phyloP scores from a whole-genome alignment of 2,797 vertebrate genomes.

The Lemur catta region DNA sequence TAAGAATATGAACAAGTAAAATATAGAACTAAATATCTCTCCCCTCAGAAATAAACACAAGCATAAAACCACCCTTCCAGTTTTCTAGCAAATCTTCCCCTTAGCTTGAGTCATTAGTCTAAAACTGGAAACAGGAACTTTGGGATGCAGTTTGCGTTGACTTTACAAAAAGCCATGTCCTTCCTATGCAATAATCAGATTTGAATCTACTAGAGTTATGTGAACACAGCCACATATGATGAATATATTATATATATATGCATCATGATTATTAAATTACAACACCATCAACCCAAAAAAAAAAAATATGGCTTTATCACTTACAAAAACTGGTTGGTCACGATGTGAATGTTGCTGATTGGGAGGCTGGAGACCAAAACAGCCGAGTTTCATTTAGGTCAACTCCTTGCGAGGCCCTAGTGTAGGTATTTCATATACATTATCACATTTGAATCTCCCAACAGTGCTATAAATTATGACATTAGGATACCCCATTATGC shows the following conservation, averaged over 20 bases:
- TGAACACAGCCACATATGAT: neutral
- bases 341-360: neutral
- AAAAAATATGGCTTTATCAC: neutral
- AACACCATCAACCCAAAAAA: neutral
- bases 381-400: neutral
- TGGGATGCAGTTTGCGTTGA: neutral
- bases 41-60: neutral
- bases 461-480: too few relatives aligned
- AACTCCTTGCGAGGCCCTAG: too few relatives aligned
- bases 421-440: rapidly evolving
- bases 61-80: neutral
- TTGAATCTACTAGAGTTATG: neutral
- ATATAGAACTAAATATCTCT: neutral
- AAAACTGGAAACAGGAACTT: neutral
- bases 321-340: neutral
- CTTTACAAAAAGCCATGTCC: neutral
- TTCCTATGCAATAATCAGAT: neutral
- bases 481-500: rapidly evolving
- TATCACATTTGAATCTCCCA: too few relatives aligned
- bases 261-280: neutral
- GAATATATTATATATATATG: neutral
- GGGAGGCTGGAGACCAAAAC: neutral
- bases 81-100: neutral
- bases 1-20: neutral
- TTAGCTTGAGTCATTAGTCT: neutral